These are phyloP conservation scores for Epinotia demarniana DNA, from an alignment of 2,888 invertebrate species.

Conservation along the genomic window DNA sequence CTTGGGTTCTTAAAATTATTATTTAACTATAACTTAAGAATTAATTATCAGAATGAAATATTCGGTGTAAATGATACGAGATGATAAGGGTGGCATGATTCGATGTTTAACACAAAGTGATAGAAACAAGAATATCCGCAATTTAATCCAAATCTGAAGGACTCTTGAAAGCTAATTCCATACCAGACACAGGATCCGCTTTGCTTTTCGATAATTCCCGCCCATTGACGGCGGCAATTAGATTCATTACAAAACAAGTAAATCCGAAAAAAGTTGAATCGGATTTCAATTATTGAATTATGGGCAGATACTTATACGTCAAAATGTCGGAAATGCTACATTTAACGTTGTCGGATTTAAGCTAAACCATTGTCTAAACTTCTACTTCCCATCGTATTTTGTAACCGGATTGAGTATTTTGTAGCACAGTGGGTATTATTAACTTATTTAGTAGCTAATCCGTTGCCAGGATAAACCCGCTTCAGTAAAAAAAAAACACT, in stretches of 20 bases:
- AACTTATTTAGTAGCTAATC: constrained; percentile 8
- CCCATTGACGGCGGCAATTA: background rate
- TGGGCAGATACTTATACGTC: background rate
- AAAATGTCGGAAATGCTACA: constrained; percentile 2
- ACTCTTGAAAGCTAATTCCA: too few species aligned
- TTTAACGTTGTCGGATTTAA: background rate
- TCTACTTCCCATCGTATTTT: constrained; percentile 16
- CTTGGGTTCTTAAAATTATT: too few species aligned
- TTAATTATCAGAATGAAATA: too few species aligned
- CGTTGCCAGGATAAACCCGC: background rate
- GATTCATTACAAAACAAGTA: background rate
- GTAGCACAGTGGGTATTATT: background rate
- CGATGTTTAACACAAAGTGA: too few species aligned
- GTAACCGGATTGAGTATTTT: constrained; percentile 1
- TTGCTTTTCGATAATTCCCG: background rate
- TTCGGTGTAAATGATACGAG: too few species aligned
- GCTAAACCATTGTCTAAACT: constrained; percentile 6
- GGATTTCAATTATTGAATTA: background rate
- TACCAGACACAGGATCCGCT: background rate
- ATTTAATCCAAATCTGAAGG: too few species aligned
- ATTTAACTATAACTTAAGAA: too few species aligned
- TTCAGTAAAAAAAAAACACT: background rate
- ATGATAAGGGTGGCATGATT: too few species aligned
- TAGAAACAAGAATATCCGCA: too few species aligned
- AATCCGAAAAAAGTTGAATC: background rate